These are phyloP conservation scores for Melieria omissa DNA, from an alignment of 2,888 invertebrate genomes.

Conservation along the genomic window DNA sequence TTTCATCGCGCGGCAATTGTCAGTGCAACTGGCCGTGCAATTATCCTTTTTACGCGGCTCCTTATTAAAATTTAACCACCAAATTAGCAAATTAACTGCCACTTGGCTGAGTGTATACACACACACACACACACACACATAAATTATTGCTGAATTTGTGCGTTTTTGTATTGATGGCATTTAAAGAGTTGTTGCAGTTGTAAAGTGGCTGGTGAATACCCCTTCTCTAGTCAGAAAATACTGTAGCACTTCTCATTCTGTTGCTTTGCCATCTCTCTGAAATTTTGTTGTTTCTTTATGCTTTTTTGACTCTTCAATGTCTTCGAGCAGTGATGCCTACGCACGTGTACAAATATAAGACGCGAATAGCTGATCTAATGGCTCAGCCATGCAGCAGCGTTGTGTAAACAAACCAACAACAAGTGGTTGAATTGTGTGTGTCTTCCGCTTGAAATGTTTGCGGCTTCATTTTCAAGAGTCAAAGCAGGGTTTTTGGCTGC, in stretches of 20 bases:
- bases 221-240: too few species aligned
- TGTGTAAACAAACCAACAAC: too few species aligned
- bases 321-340: too few species aligned
- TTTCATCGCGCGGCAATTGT: conserved; percentile 32
- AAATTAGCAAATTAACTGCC: conserved; percentile 44
- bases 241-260: conserved; percentile 3
- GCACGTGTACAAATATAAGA: too few species aligned
- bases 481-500: too few species aligned
- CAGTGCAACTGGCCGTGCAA: conserved; percentile 14
- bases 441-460: too few species aligned
- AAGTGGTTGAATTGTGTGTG: too few species aligned
- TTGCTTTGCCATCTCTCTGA: background rate
- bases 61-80: conserved; percentile 44
- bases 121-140: conserved; percentile 25
- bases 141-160: conserved; percentile 7
- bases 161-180: background rate
- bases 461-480: too few species aligned
- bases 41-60: conserved; percentile 5
- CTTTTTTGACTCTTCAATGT: background rate
- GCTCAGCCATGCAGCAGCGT: too few species aligned
- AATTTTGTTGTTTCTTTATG: conserved; percentile 5
- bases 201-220: too few species aligned
- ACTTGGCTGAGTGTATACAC: conserved; percentile 26
- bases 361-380: too few species aligned
- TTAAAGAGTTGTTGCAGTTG: too few species aligned